Evolutionary conservation across 2,797 vertebrate genomes (phyloP).

Genomic region (Propithecus deckenii): DNA sequence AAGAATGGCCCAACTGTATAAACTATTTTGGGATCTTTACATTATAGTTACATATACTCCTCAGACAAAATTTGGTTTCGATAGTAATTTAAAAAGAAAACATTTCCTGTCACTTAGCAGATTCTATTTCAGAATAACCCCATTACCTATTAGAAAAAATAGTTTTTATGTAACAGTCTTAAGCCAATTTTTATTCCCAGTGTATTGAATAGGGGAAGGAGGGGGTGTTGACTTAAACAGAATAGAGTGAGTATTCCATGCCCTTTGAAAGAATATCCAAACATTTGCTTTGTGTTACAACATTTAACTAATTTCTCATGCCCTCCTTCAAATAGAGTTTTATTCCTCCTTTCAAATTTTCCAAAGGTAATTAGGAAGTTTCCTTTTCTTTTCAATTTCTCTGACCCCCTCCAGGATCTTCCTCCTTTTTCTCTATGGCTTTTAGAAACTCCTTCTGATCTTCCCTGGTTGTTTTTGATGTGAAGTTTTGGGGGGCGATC

Average conservation of each 20-base stretch:
- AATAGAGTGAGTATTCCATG: conserved; percentile 41
- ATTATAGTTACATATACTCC: background rate
- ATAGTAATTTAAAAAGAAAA: conserved; percentile 48
- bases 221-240: conserved; percentile 28
- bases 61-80: background rate
- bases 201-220: background rate
- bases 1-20: background rate
- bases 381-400: conserved; percentile 70
- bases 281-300: conserved; percentile 68
- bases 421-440: conserved; percentile 39
- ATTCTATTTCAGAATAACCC: conserved; percentile 5
- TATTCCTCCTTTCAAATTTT: conserved; percentile 83
- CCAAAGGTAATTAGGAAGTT: conserved; percentile 72
- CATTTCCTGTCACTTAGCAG: background rate
- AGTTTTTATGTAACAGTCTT: background rate
- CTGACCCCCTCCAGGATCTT: conserved; percentile 31
- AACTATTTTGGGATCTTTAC: background rate
- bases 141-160: background rate
- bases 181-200: conserved; percentile 19
- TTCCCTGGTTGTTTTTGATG: conserved; percentile 87
- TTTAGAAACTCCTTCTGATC: conserved; percentile 85
- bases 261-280: conserved; percentile 43
- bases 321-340: conserved; percentile 52
- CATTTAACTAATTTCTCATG: conserved; percentile 62
- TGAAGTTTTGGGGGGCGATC: conserved; percentile 88